Base-by-base conservation (phyloP, 2,888 invertebrate genomes). In the Odontocolon sp. region DNA sequence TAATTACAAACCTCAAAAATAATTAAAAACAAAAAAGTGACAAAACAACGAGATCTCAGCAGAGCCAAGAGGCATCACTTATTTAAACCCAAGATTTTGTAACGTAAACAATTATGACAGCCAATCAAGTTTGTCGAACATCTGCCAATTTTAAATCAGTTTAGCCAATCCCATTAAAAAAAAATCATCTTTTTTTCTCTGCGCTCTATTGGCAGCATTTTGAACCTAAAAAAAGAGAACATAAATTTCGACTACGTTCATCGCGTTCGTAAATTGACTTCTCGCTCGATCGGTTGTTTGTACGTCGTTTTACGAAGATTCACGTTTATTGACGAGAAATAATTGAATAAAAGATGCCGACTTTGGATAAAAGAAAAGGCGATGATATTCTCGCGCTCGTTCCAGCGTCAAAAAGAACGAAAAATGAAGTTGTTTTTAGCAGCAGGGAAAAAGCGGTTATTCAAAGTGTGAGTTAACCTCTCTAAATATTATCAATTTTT, bases 371-470 rank as follows among this genome's bases (percentile, higher is more conserved):
- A 83, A 84, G 90, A 74, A 89, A 90, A 72, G 88, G 90, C 1
- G 90, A 90, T 61, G 90, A 90, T 68, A 90, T 90, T 56, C 70
- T 90, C 5, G 86, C 90, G 0, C 82, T 90, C 8, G 90, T 90
- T 28, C 92, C 93, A 1, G 92, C 92, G 0, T 87, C 93, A 0
- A 96, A 96, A 87, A 93, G 94, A 83, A 93, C 93, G 2, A 94
- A 94, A 86, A 94, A 93, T 92, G 97, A 97, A 88, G 88, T 94
- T 21, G 92, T 94, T n/a, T 92, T 93, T 11, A 94, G 94, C 57
- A 94, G 94, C 80, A 93, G 95, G 86, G 95, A 95, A 88, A 95
- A 95, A 88, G 94, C 94, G 9, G 93, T 95, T n/a, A 92, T 95
- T 69, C 94, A 95, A 85, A 92, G 94, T 85, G 96, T 96, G 92